Conservation (phyloP, 1,140 invertebrate genomes). For the Chrysopa pallens region DNA sequence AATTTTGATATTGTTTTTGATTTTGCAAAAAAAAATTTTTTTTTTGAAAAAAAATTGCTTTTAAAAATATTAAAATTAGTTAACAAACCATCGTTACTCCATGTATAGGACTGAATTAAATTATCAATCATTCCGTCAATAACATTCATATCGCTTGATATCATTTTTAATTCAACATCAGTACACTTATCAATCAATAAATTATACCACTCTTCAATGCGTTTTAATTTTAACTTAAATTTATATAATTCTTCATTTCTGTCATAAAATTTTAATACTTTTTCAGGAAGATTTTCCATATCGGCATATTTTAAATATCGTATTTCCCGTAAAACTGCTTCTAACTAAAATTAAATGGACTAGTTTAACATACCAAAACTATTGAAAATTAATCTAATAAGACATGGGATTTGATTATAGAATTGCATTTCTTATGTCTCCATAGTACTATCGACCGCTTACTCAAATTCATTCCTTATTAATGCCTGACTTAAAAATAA, state of each 20-base stretch:
- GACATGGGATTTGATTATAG: too few species aligned
- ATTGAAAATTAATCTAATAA: too few species aligned
- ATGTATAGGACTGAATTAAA: slow-evolving; percentile 41
- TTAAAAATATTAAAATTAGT: too few species aligned
- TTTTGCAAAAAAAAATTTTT: too few species aligned
- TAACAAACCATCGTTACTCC: slow-evolving; percentile 41
- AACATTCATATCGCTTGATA: slow-evolving; percentile 39
- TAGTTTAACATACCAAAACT: too few species aligned
- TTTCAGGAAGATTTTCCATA: slow-evolving; percentile 27
- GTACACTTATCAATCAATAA: slow-evolving; percentile 6
- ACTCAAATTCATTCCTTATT: too few species aligned
- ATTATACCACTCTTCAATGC: slow-evolving; percentile 42
- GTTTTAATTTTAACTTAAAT: slow-evolving; percentile 24
- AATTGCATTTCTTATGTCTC: too few species aligned
- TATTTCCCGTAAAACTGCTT: slow-evolving; percentile 36
- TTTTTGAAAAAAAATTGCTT: slow-evolving; percentile 13
- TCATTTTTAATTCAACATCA: slow-evolving; percentile 42
- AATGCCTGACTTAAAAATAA: too few species aligned
- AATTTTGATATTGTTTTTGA: too few species aligned
- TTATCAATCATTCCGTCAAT: slow-evolving; percentile 42
- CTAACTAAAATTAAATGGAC: slow-evolving; percentile 21
- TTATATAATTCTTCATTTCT: slow-evolving; percentile 30
- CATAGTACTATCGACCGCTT: too few species aligned
- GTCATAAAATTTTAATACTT: slow-evolving; percentile 32
- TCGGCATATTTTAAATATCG: slow-evolving; percentile 41